Conservation (phyloP, 2,888 invertebrate species). For the Tachina fera region DNA sequence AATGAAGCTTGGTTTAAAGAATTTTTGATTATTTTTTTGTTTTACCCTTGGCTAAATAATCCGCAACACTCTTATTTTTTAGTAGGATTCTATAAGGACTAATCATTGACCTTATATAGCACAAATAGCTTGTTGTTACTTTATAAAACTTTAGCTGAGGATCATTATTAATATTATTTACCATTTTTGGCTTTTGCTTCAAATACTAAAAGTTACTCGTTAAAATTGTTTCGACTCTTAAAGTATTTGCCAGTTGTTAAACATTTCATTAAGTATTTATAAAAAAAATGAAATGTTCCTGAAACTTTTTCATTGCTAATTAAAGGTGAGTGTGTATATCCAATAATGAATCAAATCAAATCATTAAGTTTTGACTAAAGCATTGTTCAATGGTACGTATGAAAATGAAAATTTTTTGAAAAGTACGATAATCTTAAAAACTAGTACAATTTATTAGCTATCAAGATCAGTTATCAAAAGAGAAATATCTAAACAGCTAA, state of each 20-base stretch:
- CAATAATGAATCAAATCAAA: too few relatives aligned
- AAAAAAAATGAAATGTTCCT: not conserved
- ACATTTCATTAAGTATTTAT: not conserved
- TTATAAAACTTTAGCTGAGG: not conserved
- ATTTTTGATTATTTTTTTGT: slow-evolving; percentile 23
- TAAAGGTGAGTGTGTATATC: too few relatives aligned
- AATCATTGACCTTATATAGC: slow-evolving; percentile 40
- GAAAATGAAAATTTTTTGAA: too few relatives aligned
- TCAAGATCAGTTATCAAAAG: too few relatives aligned
- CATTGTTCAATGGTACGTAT: too few relatives aligned
- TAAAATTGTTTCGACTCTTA: slow-evolving; percentile 14
- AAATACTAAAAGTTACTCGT: slow-evolving; percentile 4
- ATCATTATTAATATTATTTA: slow-evolving; percentile 12
- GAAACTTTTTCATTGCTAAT: too few relatives aligned
- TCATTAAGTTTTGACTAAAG: too few relatives aligned
- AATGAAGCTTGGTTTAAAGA: slow-evolving; percentile 18
- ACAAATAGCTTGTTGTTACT: not conserved
- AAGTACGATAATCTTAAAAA: too few relatives aligned
- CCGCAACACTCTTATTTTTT: not conserved
- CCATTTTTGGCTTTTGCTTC: not conserved
- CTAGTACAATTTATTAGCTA: too few relatives aligned
- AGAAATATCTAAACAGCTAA: too few relatives aligned
- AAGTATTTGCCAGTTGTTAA: not conserved
- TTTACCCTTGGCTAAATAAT: not conserved
- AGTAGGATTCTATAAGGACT: not conserved